Conservation (phyloP, 1,140 invertebrate species). For the Drosophila biarmipes region DNA sequence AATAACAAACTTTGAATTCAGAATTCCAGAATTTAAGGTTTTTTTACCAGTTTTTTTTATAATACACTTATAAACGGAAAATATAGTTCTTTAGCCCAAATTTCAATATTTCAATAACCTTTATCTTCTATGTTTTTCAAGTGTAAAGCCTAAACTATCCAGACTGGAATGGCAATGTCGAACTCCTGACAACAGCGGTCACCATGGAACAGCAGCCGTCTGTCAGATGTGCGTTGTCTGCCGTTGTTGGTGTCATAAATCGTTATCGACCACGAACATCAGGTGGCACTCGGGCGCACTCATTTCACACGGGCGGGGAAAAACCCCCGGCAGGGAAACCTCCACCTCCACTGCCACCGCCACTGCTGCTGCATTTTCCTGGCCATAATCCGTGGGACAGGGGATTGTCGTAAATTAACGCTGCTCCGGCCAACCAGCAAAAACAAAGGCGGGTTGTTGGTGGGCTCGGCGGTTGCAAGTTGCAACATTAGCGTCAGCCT, state of each 20-base stretch:
- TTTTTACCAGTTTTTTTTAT: too few relatives aligned
- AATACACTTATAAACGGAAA: too few relatives aligned
- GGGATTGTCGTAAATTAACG: constrained; percentile 79
- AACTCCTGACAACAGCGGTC: constrained; percentile 37
- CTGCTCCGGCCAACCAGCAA: constrained; percentile 26
- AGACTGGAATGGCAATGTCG: constrained; percentile 62
- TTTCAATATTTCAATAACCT: too few relatives aligned
- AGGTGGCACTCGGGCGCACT: constrained; percentile 77
- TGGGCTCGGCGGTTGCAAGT: constrained; percentile 23
- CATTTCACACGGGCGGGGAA: constrained; percentile 42
- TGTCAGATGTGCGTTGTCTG: constrained; percentile 42
- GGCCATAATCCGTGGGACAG: constrained; percentile 59
- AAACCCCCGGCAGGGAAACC: constrained; percentile 8
- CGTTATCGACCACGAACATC: constrained; percentile 84
- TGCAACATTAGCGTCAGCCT: constrained; percentile 65
- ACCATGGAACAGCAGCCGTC: constrained; percentile 43
- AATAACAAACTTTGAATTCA: too few relatives aligned
- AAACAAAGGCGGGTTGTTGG: constrained; percentile 20
- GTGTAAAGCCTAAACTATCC: constrained; percentile 37
- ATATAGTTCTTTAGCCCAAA: fast-evolving
- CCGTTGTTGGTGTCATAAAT: constrained; percentile 79
- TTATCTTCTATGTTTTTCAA: not conserved
- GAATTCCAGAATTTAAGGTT: too few relatives aligned
- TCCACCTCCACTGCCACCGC: not conserved
- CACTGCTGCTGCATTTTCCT: constrained; percentile 54